These are phyloP conservation scores for Temnothorax ravouxi DNA, from an alignment of 2,888 invertebrate species.

Conservation along the genomic window DNA sequence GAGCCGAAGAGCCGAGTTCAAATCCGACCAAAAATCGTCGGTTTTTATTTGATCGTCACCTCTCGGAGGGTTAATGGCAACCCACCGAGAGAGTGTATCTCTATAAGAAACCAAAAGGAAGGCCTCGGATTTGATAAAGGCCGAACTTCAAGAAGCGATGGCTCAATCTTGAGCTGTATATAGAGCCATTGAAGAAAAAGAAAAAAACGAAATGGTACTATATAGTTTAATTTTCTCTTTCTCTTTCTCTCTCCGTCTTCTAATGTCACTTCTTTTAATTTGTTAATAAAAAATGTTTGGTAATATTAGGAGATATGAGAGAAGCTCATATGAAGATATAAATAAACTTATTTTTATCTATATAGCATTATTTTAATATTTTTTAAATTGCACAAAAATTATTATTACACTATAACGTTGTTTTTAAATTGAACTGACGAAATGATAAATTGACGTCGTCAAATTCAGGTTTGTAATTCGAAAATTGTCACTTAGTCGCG, in stretches of 20 bases:
- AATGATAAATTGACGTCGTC: neutral
- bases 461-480: conserved; percentile 29
- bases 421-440: neutral
- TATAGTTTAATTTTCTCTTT: neutral
- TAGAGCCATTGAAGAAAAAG: no score
- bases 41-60: no score
- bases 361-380: neutral
- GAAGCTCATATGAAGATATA: neutral
- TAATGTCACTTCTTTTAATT: conserved; percentile 6
- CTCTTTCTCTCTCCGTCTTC: neutral
- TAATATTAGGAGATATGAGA: neutral
- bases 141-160: no score
- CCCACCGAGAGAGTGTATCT: no score
- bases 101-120: no score
- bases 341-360: neutral
- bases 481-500: conserved; percentile 48
- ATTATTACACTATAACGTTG: neutral
- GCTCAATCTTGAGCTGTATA: no score
- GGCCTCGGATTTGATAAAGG: no score
- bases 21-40: no score
- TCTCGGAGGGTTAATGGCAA: no score
- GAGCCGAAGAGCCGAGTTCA: no score
- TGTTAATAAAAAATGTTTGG: neutral
- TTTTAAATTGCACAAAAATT: neutral
- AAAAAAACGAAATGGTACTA: no score